phyloP scores from a whole-genome alignment of 2,888 invertebrate genomes.

The Morpho helenor region DNA sequence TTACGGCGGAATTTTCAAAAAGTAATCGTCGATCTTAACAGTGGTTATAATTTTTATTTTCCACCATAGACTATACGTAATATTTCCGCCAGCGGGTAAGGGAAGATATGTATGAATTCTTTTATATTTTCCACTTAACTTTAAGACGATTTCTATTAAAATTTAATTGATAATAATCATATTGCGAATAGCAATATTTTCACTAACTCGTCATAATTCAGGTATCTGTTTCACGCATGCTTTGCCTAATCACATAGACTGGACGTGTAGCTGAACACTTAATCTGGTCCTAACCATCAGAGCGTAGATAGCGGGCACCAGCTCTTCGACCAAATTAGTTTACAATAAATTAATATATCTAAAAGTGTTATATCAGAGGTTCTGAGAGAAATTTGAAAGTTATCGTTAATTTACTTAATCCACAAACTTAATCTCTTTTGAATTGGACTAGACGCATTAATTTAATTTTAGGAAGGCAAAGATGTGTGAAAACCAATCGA shows the following conservation, averaged over 20 bases:
- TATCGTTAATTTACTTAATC: constrained; percentile 59
- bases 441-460: constrained; percentile 77
- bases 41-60: constrained; percentile 1
- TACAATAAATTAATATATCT: constrained; percentile 39
- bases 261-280: constrained; percentile 75
- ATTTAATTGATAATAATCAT: constrained; percentile 16
- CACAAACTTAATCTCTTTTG: constrained; percentile 74
- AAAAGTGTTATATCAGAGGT: constrained; percentile 33
- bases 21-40: constrained; percentile 3
- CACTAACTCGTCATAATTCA: constrained; percentile 49
- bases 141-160: constrained; percentile 18
- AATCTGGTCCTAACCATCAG: constrained; percentile 61
- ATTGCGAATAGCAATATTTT: constrained; percentile 19
- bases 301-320: constrained; percentile 41
- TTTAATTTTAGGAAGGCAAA: constrained; percentile 75
- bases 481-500: constrained; percentile 70
- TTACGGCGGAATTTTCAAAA: constrained; percentile 8
- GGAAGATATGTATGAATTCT: constrained; percentile 26
- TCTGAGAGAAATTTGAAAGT: constrained; percentile 46
- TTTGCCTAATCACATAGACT: constrained; percentile 71
- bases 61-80: constrained; percentile 1
- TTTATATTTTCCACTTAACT: constrained; percentile 17
- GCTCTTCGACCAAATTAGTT: constrained; percentile 44
- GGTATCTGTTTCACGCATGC: constrained; percentile 69
- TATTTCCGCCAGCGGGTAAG: constrained; percentile 12